phyloP scores from a whole-genome alignment of 1,140 invertebrate species.

The Phocides pigmalion region DNA sequence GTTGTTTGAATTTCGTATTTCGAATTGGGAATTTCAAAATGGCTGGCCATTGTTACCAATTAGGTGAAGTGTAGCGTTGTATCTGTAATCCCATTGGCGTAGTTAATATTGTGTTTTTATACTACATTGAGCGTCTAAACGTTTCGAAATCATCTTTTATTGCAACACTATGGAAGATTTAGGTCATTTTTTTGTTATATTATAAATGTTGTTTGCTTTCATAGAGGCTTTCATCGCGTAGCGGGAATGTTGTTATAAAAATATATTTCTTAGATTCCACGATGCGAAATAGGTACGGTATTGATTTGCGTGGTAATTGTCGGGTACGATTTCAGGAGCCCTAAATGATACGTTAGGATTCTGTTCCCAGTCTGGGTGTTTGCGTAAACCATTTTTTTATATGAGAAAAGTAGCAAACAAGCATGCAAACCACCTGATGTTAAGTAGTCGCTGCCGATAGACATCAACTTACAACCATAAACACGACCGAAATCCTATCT shows the following conservation, averaged over 20 bases:
- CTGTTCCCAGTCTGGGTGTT: no score
- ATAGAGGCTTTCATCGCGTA: conserved; percentile 12
- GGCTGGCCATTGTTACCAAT: conserved; percentile 58
- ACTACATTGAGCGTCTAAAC: conserved; percentile 45
- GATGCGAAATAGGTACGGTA: no score
- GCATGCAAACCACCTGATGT: no score
- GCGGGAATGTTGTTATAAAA: conserved; percentile 11
- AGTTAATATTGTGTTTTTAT: conserved; percentile 47
- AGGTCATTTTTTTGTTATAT: conserved; percentile 43
- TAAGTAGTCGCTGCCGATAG: no score
- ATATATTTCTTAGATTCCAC: not conserved
- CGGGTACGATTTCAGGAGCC: no score
- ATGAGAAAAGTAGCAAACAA: no score
- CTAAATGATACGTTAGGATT: no score
- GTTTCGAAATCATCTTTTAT: conserved; percentile 43
- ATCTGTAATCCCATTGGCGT: conserved; percentile 54
- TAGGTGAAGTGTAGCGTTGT: conserved; percentile 54
- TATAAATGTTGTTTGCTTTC: conserved; percentile 11
- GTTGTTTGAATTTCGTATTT: conserved; percentile 45
- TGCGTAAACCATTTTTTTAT: no score
- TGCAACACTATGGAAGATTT: conserved; percentile 41
- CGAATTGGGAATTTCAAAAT: conserved; percentile 52
- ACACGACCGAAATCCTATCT: no score
- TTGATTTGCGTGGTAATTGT: no score
- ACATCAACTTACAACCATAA: no score